phyloP scores from a whole-genome alignment of 1,140 invertebrate species.

The Pseudobourletiella spinata region DNA sequence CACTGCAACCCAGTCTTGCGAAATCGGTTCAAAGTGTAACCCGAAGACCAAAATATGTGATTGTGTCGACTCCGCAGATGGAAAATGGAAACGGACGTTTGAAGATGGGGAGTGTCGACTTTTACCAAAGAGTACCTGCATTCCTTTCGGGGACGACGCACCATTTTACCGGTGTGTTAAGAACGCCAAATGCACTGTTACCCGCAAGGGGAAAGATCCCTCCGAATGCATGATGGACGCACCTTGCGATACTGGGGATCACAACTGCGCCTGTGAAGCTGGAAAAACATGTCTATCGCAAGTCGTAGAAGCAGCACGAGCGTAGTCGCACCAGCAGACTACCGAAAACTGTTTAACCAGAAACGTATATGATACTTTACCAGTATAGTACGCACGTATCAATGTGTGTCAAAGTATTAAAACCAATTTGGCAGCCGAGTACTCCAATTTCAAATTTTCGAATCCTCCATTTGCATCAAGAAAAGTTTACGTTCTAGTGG shows the following conservation, averaged over 20 bases:
- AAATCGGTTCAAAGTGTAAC: slow-evolving; percentile 12
- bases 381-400: no score
- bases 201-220: not conserved
- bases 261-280: not conserved
- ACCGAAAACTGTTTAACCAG: no score
- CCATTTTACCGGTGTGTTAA: slow-evolving; percentile 12
- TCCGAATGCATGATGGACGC: not conserved
- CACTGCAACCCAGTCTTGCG: no score
- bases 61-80: slow-evolving; percentile 1
- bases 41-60: slow-evolving; percentile 8
- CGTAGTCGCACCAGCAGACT: no score
- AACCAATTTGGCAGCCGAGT: no score
- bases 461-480: no score
- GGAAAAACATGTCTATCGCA: not conserved
- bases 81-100: not conserved
- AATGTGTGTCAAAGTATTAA: no score
- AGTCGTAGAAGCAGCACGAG: no score
- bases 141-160: not conserved
- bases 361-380: no score
- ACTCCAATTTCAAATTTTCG: no score
- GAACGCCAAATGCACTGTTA: not conserved
- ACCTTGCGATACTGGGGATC: slow-evolving; percentile 2
- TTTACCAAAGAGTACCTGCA: not conserved
- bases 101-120: not conserved
- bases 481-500: no score